phyloP scores from a whole-genome alignment of 2,797 vertebrate genomes.

The Xiphorhynchus erythropygius region DNA sequence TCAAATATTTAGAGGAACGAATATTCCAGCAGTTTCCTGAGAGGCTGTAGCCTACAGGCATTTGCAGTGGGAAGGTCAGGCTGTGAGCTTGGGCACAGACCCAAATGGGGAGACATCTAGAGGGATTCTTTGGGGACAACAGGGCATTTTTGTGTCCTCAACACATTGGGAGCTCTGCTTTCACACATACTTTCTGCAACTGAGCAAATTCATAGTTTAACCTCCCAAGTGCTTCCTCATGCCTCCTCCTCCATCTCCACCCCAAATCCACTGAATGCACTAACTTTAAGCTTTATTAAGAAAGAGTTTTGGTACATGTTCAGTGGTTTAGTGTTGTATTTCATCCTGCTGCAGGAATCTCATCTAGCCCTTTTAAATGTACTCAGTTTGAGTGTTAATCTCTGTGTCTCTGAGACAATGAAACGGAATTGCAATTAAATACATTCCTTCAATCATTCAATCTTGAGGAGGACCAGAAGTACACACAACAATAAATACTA shows the following conservation, averaged over 20 bases:
- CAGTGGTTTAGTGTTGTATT: not conserved
- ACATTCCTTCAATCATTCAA: not conserved
- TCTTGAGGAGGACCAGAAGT: not conserved
- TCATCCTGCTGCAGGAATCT: not conserved
- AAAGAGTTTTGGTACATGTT: accelerated
- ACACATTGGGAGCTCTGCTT: accelerated
- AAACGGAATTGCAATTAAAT: not conserved
- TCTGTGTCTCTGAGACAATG: not conserved
- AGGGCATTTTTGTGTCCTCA: not conserved
- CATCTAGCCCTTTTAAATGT: not conserved
- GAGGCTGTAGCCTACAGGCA: not conserved
- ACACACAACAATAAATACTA: not conserved
- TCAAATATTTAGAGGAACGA: not conserved
- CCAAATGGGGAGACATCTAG: accelerated
- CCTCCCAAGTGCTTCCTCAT: not conserved
- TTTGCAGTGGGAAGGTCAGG: not conserved
- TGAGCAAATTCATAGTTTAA: not conserved
- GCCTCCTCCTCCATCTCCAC: accelerated
- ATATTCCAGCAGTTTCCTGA: not conserved
- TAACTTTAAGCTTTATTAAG: not conserved
- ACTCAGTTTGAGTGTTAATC: not conserved
- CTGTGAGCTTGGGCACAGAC: not conserved
- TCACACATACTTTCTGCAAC: not conserved
- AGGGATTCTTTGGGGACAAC: not conserved
- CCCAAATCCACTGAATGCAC: not conserved